Base-by-base conservation (phyloP, 2,888 invertebrate species). In the Dinocampus coccinellae region DNA sequence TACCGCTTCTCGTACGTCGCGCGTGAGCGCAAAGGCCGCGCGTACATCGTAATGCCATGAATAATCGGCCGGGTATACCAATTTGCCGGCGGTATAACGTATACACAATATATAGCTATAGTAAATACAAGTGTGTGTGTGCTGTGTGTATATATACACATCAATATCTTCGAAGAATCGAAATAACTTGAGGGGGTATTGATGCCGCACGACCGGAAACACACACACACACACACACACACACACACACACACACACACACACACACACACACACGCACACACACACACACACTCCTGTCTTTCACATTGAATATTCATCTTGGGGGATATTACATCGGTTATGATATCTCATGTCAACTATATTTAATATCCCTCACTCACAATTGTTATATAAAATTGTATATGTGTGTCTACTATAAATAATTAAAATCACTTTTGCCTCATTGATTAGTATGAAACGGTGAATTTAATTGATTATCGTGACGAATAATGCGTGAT, bases 61-160 rank as follows among this genome's bases (percentile, higher is more conserved):
- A 77, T 77, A 77, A 77, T 77, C 76, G 75, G 53, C 75, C 72
- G 75, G 75, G 75, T n/a, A n/a, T 76, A 77, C 77, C 77, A 77
- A 77, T 77, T 77, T 77, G 77, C 75, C 69, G 69, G 69, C 73
- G 69, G 64, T 64, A 64, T 58, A 34, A 52, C 42, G 24, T 34
- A 55, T 22, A 55, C 24, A 26, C 24, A 24, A 22, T 22, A 55
- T 22, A 53, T 22, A 11, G n/a, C n/a, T n/a, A n/a, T n/a, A n/a
- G n/a, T 22, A 24, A 10, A 33, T 7, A 29, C 29, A 16, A 16
- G 34, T 34, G 16, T 34, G n/a, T 58, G 34, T 16, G 9, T 34
- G 57, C 34, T 60, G 2, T 16, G 3, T 16, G 3, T 29, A 64
- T 24, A 65, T 24, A 34, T 39, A 39, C 57, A 29, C 36, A 26